Conservation (phyloP, 2,113 vertebrate genomes). For the Halichoeres trimaculatus region DNA sequence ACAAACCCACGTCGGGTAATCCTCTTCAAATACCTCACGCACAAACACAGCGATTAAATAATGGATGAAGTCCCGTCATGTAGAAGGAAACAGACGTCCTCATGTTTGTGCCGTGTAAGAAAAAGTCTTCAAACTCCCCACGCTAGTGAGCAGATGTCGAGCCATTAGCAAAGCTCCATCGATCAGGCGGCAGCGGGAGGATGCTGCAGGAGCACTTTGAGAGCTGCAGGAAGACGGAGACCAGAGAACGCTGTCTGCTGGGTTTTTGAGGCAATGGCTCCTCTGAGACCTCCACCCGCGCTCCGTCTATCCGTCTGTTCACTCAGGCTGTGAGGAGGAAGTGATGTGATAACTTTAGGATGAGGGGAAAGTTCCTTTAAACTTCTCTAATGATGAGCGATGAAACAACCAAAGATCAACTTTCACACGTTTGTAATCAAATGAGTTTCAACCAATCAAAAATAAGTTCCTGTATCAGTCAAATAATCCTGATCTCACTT, state of each 20-base stretch:
- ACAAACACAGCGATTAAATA: conserved; percentile 48
- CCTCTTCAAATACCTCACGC: conserved; percentile 20
- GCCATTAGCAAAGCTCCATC: conserved; percentile 76
- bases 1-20: neutral
- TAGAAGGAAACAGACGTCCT: conserved; percentile 35
- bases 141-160: conserved; percentile 56
- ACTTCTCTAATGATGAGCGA: conserved; percentile 9
- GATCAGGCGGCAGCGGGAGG: conserved; percentile 59
- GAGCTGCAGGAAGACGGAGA: conserved; percentile 59
- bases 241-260: conserved; percentile 22
- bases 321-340: conserved; percentile 15
- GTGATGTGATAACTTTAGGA: neutral
- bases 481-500: no score
- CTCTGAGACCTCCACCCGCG: conserved; percentile 44
- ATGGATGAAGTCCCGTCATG: conserved; percentile 48
- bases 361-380: neutral
- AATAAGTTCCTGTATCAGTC: neutral
- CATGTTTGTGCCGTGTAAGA: conserved; percentile 40
- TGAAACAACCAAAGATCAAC: neutral
- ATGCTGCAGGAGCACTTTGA: conserved; percentile 61
- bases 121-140: conserved; percentile 60
- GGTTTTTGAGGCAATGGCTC: conserved; percentile 32
- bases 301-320: conserved; percentile 30
- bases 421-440: neutral
- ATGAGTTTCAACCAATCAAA: neutral